phyloP scores from a whole-genome alignment of 1,140 invertebrate species.

The Notospermus geniculatus region DNA sequence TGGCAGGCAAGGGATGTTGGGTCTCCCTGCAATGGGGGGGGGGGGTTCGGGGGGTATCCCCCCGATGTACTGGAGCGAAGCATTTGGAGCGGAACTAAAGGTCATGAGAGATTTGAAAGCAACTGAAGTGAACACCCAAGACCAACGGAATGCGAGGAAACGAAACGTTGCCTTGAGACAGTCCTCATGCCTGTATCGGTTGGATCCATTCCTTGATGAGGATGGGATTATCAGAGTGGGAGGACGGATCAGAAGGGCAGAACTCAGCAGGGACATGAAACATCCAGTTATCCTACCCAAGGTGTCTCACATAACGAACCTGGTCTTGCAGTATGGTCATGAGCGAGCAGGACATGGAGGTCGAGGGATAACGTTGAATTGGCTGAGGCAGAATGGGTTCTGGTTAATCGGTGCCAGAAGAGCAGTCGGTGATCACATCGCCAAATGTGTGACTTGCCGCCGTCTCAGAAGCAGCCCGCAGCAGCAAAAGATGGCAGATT shows the following conservation, averaged over 20 bases:
- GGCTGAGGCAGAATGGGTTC: constrained; percentile 18
- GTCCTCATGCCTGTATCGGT: constrained; percentile 2
- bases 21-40: too few relatives aligned
- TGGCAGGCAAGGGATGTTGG: too few relatives aligned
- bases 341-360: constrained; percentile 13
- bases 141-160: background rate
- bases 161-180: background rate
- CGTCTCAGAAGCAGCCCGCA: background rate
- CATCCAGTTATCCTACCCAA: constrained; percentile 20
- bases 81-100: constrained; percentile 11
- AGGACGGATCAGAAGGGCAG: constrained; percentile 8
- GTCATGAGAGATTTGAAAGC: too few relatives aligned
- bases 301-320: constrained; percentile 8
- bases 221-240: constrained; percentile 15
- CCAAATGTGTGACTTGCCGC: constrained; percentile 17
- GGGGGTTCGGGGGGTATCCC: too few relatives aligned
- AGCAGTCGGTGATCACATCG: constrained; percentile 10
- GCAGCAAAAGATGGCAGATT: constrained; percentile 18
- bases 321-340: constrained; percentile 16
- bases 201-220: constrained; percentile 18
- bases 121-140: too few relatives aligned
- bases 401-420: constrained; percentile 14
- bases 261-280: background rate
- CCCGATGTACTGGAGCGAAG: too few relatives aligned
- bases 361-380: constrained; percentile 15